Evolutionary conservation across 2,888 invertebrate species (phyloP), one percentile per base, ranked within the genome.

Genomic region (Sarcophaga variegata): DNA sequence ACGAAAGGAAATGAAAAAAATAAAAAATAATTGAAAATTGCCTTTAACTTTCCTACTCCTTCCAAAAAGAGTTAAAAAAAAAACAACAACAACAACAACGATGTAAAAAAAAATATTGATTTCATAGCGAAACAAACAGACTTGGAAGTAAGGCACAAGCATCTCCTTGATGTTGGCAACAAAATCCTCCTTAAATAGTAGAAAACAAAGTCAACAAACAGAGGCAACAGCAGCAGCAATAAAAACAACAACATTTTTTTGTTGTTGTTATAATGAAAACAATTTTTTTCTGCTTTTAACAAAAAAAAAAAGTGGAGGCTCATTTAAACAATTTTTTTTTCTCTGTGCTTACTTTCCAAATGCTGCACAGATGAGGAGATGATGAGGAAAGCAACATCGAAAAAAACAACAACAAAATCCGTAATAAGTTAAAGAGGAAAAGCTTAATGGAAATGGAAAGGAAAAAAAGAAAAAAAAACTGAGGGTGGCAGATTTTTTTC

Each of bases 401-500:
- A 63, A 69, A 76, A 76, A 59, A 54, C 14, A 20, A 20, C 76
- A 81, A 81, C 67, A 75, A 64, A 76, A 25, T 20, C 20, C 37
- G 59, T 82, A 85, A 83, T 77, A 85, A 85, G 78, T 74, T 49
- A 81, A 85, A 69, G 45, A 78, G 67, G 81, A 78, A 81, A 74
- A 84, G 70, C 81, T 87, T 81, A 81, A 84, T 71, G 75, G 66
- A 63, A 87, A 84, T 14, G 3, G 5, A 54, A 14, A 14, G 54
- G 14, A 54, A 54, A 17, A 54, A 14, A 54, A 14, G 4, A 12
- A 14, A 14, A 71, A 54, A 14, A 71, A 81, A 81, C 81, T 87
- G 87, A 79, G 87, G 87, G 81, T 87, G 87, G 87, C 87, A 87
- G 75, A 79, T 81, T 84, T 79, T 86, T 86, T 77, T 86, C 80